Conservation (phyloP, 2,797 vertebrate species). For the Coilia nasus region DNA sequence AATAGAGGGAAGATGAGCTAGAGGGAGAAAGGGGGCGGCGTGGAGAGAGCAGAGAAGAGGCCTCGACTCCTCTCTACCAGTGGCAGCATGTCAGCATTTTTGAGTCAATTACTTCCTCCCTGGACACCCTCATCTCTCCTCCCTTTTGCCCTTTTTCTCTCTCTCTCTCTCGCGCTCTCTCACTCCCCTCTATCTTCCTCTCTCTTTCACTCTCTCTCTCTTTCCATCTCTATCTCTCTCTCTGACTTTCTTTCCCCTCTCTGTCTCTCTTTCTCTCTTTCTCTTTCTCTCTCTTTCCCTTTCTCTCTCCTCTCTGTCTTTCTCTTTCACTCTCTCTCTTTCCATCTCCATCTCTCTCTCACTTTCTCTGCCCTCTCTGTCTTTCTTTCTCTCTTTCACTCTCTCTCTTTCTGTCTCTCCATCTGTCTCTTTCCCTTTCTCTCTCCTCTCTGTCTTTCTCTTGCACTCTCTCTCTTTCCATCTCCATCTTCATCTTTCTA, state of each 20-base stretch:
- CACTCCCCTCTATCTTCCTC: neutral
- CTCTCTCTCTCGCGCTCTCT: neutral
- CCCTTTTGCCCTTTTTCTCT: neutral
- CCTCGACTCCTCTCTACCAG: neutral
- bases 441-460: neutral
- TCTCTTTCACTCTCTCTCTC: neutral
- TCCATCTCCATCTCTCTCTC: neutral
- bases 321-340: neutral
- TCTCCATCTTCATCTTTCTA: neutral
- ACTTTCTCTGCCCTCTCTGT: neutral
- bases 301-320: neutral
- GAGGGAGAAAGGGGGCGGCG: neutral
- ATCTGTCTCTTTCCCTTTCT: neutral
- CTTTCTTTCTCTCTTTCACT: neutral
- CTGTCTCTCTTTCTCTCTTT: neutral
- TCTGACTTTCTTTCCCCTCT: neutral
- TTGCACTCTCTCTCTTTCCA: neutral
- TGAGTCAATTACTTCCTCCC: constrained; percentile 14
- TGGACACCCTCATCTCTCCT: neutral
- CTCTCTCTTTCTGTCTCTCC: no score
- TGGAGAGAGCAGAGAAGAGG: neutral
- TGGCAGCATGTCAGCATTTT: neutral
- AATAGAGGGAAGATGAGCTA: neutral
- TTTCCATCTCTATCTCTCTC: neutral
- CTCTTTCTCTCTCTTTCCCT: neutral